Conservation (phyloP, 2,888 invertebrate genomes). For the Drosophila ustulata region DNA sequence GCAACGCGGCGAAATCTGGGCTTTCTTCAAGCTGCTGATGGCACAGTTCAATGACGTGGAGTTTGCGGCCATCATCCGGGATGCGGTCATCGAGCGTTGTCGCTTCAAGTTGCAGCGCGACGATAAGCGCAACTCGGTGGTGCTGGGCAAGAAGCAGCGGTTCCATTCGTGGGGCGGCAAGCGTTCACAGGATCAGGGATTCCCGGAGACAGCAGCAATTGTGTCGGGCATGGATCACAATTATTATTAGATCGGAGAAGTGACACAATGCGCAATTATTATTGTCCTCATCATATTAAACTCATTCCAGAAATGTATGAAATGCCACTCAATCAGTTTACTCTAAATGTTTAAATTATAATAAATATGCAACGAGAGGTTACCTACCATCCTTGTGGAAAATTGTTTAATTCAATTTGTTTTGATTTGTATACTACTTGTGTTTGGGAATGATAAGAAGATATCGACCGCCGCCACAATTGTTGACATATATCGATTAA, state of each 20-base stretch:
- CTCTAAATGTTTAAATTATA: conserved; percentile 61
- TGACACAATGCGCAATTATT: conserved; percentile 5
- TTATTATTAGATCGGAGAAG: conserved; percentile 39
- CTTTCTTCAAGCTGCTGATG: conserved; percentile 83
- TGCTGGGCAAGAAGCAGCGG: conserved; percentile 84
- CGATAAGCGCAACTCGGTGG: conserved; percentile 82
- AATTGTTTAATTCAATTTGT: conserved; percentile 24
- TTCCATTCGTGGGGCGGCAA: conserved; percentile 85
- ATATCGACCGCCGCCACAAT: conserved; percentile 22
- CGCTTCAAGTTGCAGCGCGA: conserved; percentile 78
- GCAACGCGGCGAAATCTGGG: conserved; percentile 81
- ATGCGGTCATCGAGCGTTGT: conserved; percentile 83
- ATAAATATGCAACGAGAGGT: conserved; percentile 50
- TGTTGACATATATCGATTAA: background rate
- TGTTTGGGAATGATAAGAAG: background rate
- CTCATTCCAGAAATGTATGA: conserved; percentile 66
- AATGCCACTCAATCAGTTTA: conserved; percentile 57
- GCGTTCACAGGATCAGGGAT: conserved; percentile 62
- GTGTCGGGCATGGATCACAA: conserved; percentile 39
- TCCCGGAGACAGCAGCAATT: conserved; percentile 34
- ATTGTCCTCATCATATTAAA: conserved; percentile 26
- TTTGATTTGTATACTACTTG: conserved; percentile 14
- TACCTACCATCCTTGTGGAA: conserved; percentile 50
- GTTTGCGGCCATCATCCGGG: conserved; percentile 79
- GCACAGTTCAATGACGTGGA: conserved; percentile 83